Evolutionary conservation across 2,113 vertebrate species (phyloP), one percentile per base, ranked within the genome.

Genomic region (Apteryx mantelli): DNA sequence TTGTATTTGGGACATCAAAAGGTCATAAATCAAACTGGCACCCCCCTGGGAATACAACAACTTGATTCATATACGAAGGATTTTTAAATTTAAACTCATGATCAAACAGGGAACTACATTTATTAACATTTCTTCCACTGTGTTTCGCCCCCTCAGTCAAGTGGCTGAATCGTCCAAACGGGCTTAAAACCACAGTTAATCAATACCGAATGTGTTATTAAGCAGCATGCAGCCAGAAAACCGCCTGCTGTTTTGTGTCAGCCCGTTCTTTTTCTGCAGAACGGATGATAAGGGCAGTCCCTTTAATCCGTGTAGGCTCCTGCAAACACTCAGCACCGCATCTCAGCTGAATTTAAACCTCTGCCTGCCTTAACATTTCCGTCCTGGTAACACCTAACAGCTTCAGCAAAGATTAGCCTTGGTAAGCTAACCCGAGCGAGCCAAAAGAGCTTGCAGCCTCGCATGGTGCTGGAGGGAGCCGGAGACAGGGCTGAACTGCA

Each of bases 171-270:
- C 97, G 96, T 97, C 94, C 88, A 97, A 95, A 97, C 2, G 36
- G 93, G 80, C 83, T 96, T 97, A 95, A 96, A 97, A 94, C 90
- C 97, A 95, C 58, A 97, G 94, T 84, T 97, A 98, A 98, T 97
- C 86, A 68, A 97, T 98, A 97, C 2, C 30, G 90, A 98, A 96
- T 74, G 91, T 93, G 93, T 96, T 97, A 97, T 97, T 94, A 94
- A 97, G 95, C 95, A 97, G 94, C 86, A 95, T 77, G 71, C 0
- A 21, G 93, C 96, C 95, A 91, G 86, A 94, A 98, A 97, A 97
- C 84, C 96, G 96, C 96, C 97, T 81, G 93, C 88, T 97, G 90
- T 18, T 46, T 96, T 93, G 80, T 91, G 93, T 78, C 88, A 96
- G 95, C 75, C 76, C 71, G 95, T 95, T 97, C 94, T 88, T 97